A percentile compares a stretch with the other conserved stretches of the same genome.
Evolutionary conservation across 2,888 invertebrate species (phyloP).

Genomic region (Marasmarcha lunaedactyla): DNA sequence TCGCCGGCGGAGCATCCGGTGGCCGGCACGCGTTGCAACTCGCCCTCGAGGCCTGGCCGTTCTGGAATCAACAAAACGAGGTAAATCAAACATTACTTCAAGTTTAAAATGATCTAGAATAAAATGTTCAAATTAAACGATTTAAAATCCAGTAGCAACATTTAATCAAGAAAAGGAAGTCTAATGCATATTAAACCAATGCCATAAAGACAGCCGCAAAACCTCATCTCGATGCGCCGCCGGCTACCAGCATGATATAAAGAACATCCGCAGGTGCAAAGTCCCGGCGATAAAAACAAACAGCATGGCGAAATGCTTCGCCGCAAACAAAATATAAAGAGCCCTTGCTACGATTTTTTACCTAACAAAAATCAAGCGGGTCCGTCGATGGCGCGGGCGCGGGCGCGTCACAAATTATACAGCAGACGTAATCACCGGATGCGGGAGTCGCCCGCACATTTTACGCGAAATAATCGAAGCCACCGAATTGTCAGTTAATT

Average conservation of each 20-base stretch:
- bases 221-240: slow-evolving; percentile 34
- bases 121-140: slow-evolving; percentile 3
- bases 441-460: slow-evolving; percentile 67
- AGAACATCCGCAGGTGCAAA: slow-evolving; percentile 59
- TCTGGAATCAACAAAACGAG: slow-evolving; percentile 35
- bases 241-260: slow-evolving; percentile 34
- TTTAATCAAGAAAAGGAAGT: slow-evolving; percentile 23
- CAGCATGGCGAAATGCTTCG: slow-evolving; percentile 31
- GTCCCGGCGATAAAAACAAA: slow-evolving; percentile 48
- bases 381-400: slow-evolving; percentile 32
- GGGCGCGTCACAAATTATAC: slow-evolving; percentile 65
- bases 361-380: slow-evolving; percentile 60
- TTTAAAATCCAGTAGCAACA: too few species aligned
- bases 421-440: slow-evolving; percentile 64
- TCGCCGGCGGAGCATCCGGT: slow-evolving; percentile 70
- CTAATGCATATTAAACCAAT: slow-evolving; percentile 19
- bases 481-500: slow-evolving; percentile 69
- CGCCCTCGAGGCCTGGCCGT: slow-evolving; percentile 37
- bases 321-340: slow-evolving; percentile 24
- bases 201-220: slow-evolving; percentile 21
- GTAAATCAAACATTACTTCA: slow-evolving; percentile 1
- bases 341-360: slow-evolving; percentile 46
- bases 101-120: slow-evolving; percentile 19
- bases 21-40: slow-evolving; percentile 63
- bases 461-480: slow-evolving; percentile 67